phyloP scores from a whole-genome alignment of 2,888 invertebrate genomes.

The Mythimna impura region DNA sequence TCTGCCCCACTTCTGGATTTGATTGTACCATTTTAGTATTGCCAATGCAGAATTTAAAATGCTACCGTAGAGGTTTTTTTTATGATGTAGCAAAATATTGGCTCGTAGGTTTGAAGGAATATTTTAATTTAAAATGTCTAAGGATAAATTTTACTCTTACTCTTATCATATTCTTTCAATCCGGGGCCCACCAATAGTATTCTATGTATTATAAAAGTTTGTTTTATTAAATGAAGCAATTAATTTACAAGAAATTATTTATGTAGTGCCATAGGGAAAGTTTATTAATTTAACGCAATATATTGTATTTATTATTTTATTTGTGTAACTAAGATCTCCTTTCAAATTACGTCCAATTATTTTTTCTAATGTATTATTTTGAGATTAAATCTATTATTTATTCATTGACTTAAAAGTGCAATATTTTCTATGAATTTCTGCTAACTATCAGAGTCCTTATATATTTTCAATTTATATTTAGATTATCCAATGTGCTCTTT shows the following conservation, averaged over 20 bases:
- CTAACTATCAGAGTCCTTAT: constrained; percentile 30
- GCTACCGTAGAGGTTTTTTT: constrained; percentile 28
- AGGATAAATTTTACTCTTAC: background rate
- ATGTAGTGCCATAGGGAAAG: constrained; percentile 84
- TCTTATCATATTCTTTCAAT: constrained; percentile 34
- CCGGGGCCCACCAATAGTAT: constrained; percentile 13
- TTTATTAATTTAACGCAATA: constrained; percentile 68
- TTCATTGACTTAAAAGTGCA: constrained; percentile 63
- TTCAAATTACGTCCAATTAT: constrained; percentile 74
- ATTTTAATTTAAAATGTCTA: background rate
- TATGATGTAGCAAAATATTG: constrained; percentile 18
- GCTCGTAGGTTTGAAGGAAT: constrained; percentile 30
- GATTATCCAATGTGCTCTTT: constrained; percentile 32
- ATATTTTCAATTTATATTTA: constrained; percentile 37
- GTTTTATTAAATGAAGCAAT: constrained; percentile 65
- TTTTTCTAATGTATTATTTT: constrained; percentile 57
- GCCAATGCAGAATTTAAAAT: constrained; percentile 35
- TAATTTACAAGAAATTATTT: constrained; percentile 71
- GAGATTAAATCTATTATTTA: constrained; percentile 60
- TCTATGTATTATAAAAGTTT: constrained; percentile 49
- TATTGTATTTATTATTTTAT: constrained; percentile 62
- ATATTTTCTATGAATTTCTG: constrained; percentile 54
- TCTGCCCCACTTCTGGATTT: constrained; percentile 20
- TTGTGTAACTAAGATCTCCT: constrained; percentile 73
- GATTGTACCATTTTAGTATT: constrained; percentile 33